Evolutionary conservation across 2,113 vertebrate genomes (phyloP).

Genomic region (Callaeas wilsoni): DNA sequence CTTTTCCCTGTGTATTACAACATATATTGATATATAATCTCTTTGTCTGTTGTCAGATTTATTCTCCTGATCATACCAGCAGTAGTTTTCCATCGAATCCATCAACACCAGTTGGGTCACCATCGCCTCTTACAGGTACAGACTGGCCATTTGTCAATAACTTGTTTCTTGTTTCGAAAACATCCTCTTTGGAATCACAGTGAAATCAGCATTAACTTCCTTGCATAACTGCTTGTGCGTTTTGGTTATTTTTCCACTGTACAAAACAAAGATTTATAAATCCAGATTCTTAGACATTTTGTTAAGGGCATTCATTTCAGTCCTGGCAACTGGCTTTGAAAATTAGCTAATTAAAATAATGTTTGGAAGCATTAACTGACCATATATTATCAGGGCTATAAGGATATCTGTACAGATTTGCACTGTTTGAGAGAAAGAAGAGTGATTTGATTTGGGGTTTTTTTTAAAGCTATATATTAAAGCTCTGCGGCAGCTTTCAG

Average conservation of each 20-base stretch:
- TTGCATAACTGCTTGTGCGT: background rate
- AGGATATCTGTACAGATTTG: background rate
- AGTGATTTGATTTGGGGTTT: background rate
- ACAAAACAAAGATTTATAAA: background rate
- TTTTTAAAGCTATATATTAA: background rate
- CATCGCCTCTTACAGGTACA: constrained; percentile 90
- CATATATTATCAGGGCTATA: background rate
- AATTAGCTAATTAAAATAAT: background rate
- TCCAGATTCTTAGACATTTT: background rate
- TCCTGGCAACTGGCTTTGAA: background rate
- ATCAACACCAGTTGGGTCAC: constrained; percentile 95
- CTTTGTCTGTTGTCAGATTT: constrained; percentile 83
- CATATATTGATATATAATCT: constrained; percentile 6
- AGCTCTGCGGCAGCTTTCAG: background rate
- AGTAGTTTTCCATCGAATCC: constrained; percentile 98
- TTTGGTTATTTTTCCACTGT: background rate
- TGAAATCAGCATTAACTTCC: background rate
- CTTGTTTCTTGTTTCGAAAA: background rate
- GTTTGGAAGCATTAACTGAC: background rate
- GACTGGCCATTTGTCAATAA: constrained; percentile 26
- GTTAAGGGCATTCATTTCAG: background rate
- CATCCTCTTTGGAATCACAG: background rate
- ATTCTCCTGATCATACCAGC: constrained; percentile 99
- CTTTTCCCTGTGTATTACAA: background rate
- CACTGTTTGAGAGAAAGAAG: background rate